phyloP scores from a whole-genome alignment of 2,113 vertebrate genomes.

The Lontra canadensis region DNA sequence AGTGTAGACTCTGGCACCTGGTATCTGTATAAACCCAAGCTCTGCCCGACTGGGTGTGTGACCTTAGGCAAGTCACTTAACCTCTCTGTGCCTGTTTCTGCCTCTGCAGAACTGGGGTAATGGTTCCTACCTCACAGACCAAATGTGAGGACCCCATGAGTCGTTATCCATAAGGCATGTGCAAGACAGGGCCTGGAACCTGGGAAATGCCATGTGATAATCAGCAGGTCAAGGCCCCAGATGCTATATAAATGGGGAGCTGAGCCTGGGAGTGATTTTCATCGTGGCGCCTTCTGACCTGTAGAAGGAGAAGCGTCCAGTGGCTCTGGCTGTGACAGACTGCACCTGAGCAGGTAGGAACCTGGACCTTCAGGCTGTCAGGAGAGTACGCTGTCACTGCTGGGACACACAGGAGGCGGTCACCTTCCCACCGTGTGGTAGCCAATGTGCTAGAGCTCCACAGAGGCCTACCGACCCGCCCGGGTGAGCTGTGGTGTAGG shows the following conservation, averaged over 20 bases:
- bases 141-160: neutral
- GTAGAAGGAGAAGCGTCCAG: neutral
- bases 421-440: fast-evolving
- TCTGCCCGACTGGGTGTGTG: neutral
- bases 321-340: neutral
- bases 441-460: neutral
- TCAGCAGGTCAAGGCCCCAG: neutral
- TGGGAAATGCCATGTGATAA: neutral
- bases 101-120: neutral
- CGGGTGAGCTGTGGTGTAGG: fast-evolving
- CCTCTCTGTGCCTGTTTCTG: neutral
- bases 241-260: neutral
- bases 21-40: neutral
- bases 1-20: too few relatives aligned
- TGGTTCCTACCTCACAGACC: neutral
- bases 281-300: neutral
- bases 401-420: neutral
- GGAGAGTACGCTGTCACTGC: neutral
- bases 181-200: neutral
- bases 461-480: neutral
- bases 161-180: fast-evolving
- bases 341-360: neutral
- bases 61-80: neutral
- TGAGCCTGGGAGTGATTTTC: neutral
- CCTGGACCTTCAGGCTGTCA: neutral